A percentile compares a stretch with the other conserved stretches of the same genome.
Conservation (phyloP, 1,140 invertebrate species). For the Plodia interpunctella region DNA sequence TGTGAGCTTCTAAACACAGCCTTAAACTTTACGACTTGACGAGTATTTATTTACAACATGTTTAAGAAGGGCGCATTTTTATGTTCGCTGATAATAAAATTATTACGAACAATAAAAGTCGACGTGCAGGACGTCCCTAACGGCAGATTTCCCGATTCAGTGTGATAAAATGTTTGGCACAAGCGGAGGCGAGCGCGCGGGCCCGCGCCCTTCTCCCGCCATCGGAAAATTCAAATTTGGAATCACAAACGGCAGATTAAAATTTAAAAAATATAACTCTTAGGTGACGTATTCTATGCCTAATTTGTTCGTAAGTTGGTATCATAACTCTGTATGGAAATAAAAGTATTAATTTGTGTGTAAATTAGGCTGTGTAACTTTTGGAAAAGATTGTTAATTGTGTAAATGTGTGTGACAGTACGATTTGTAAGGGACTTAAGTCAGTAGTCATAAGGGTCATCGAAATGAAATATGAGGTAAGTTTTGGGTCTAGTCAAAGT, state of each 20-base stretch:
- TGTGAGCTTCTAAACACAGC: not conserved
- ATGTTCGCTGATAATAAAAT: conserved; percentile 27
- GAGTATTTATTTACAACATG: conserved; percentile 10
- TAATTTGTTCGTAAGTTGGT: conserved; percentile 8
- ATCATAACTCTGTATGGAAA: conserved; percentile 9
- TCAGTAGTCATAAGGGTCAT: too few relatives aligned
- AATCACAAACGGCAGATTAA: conserved; percentile 25
- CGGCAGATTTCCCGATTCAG: conserved; percentile 54
- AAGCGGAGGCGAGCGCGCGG: conserved; percentile 44
- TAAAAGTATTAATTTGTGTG: conserved; percentile 12
- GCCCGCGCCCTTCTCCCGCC: conserved; percentile 41
- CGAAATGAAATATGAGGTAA: too few relatives aligned
- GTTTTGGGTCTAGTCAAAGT: too few relatives aligned
- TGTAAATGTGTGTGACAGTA: conserved; percentile 2
- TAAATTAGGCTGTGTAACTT: conserved; percentile 15
- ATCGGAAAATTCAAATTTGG: conserved; percentile 53
- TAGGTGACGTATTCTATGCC: not conserved
- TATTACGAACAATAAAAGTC: conserved; percentile 36
- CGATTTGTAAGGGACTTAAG: not conserved
- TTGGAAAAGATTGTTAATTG: conserved; percentile 6
- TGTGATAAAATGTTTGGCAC: conserved; percentile 62
- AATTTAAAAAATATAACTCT: conserved; percentile 20
- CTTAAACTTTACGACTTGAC: not conserved
- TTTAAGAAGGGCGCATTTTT: conserved; percentile 8
- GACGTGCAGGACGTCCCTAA: conserved; percentile 44